Evolutionary conservation across 2,797 vertebrate genomes (phyloP).

Genomic region (Bradypodion ventrale): DNA sequence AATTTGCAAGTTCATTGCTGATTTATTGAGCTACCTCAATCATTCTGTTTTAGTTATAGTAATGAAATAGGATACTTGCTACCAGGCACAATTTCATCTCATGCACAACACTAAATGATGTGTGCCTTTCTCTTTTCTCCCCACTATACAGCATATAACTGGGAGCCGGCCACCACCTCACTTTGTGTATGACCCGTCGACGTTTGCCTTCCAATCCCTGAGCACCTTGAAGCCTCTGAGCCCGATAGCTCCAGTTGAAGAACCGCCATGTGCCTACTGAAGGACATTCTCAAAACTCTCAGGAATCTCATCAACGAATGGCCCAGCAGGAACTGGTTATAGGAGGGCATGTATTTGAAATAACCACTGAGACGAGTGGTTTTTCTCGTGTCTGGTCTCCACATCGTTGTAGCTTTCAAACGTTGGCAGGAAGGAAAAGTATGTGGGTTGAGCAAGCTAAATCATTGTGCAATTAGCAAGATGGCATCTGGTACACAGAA

Average conservation of each 20-base stretch:
- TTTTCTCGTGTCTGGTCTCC: slow-evolving; percentile 47
- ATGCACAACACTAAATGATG: slow-evolving; percentile 40
- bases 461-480: background rate
- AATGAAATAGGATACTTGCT: background rate
- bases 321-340: slow-evolving; percentile 45
- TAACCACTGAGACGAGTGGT: background rate
- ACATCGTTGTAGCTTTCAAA: background rate
- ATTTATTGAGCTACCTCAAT: background rate
- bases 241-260: slow-evolving; percentile 83
- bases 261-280: slow-evolving; percentile 83
- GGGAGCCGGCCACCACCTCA: slow-evolving; percentile 79
- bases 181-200: slow-evolving; percentile 88
- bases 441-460: slow-evolving; percentile 28
- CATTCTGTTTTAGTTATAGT: background rate
- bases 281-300: slow-evolving; percentile 67
- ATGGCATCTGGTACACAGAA: slow-evolving; percentile 1
- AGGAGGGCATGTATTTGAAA: slow-evolving; percentile 36
- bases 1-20: background rate
- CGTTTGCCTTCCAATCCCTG: slow-evolving; percentile 89
- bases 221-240: slow-evolving; percentile 87
- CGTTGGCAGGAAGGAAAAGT: slow-evolving; percentile 23
- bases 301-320: slow-evolving; percentile 60
- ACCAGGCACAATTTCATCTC: background rate
- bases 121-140: slow-evolving; percentile 30
- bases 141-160: slow-evolving; percentile 80